A percentile compares a stretch with the other conserved stretches of the same genome.
Evolutionary conservation across 2,797 vertebrate genomes (phyloP).

Genomic region (Buphagus erythrorhynchus): DNA sequence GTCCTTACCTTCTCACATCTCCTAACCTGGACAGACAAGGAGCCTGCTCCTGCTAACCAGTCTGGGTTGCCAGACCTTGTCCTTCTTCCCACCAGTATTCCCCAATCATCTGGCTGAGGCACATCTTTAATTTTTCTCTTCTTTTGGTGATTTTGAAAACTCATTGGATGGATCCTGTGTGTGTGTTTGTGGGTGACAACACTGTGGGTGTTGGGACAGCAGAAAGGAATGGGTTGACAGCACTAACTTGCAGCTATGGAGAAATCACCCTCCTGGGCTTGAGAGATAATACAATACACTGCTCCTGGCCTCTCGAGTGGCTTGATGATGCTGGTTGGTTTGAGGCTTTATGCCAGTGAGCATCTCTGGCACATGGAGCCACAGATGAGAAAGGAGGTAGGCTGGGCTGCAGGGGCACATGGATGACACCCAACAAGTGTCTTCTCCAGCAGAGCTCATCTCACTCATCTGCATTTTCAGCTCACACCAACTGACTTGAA

Average conservation of each 20-base stretch:
- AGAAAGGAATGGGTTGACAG: not conserved
- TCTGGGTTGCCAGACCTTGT: not conserved
- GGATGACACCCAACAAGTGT: not conserved
- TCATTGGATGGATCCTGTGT: not conserved
- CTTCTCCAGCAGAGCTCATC: not conserved
- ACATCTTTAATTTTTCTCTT: not conserved
- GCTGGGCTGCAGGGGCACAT: not conserved
- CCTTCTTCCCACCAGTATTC: not conserved
- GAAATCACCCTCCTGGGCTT: not conserved
- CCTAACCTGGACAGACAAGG: not conserved
- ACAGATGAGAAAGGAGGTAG: not conserved
- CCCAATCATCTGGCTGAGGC: not conserved
- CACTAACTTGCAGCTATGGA: not conserved
- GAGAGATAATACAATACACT: accelerated
- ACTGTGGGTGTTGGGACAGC: not conserved
- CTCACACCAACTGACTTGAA: not conserved
- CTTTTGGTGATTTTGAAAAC: not conserved
- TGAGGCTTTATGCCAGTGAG: not conserved
- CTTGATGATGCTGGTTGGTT: not conserved
- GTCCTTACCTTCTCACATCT: not conserved
- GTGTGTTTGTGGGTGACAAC: not conserved
- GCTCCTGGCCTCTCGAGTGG: accelerated
- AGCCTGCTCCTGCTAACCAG: not conserved
- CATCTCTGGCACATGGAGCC: accelerated
- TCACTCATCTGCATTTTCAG: not conserved